Conservation (phyloP, 2,113 vertebrate genomes). For the Xenopus tropicalis region UCB_Xtro_10.0 CM004450.2:66736501-66737000, state of each 20-base stretch:
- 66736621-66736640: too few species aligned
- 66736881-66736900: neutral
- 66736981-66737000: neutral
- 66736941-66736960: neutral
- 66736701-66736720: too few species aligned
- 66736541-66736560: too few species aligned
- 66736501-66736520: too few species aligned
- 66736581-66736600: too few species aligned
- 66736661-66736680: neutral
- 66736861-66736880: neutral
- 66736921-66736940: neutral
- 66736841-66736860: too few species aligned
- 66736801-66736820: neutral
- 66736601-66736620: too few species aligned
- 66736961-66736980: constrained; percentile 18
- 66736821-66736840: neutral
- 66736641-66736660: too few species aligned
- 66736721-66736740: too few species aligned
- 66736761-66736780: constrained; percentile 24
- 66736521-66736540: too few species aligned
- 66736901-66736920: neutral
- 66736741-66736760: neutral
- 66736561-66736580: too few species aligned
- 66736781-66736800: neutral
- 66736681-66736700: constrained; percentile 18